Percentiles rank a stretch among this genome's conserved stretches.
Conservation (phyloP, 2,113 vertebrate genomes). For the Lasiurus borealis region DNA sequence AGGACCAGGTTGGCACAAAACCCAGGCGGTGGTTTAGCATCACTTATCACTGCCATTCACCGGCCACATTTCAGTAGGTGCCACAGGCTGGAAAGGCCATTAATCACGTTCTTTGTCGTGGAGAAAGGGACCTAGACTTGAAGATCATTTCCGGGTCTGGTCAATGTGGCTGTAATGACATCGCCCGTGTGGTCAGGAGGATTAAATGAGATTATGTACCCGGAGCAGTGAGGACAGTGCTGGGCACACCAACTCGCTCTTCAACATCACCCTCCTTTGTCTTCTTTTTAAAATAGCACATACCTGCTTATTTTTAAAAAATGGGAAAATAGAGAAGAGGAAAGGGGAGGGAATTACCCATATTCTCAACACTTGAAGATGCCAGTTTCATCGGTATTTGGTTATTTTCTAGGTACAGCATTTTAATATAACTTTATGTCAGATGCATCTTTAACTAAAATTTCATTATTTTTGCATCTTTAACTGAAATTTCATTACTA, state of each 20-base stretch:
- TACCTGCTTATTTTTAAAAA: neutral
- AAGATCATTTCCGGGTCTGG: neutral
- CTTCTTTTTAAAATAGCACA: neutral
- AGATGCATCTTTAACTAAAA: neutral
- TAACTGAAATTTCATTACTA: neutral
- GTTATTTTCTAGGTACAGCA: neutral
- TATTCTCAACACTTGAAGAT: neutral
- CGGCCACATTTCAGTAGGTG: accelerated
- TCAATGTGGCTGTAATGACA: neutral
- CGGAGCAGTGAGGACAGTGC: neutral
- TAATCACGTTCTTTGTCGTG: neutral
- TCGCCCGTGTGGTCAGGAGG: neutral
- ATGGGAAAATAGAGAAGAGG: neutral
- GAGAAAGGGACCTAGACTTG: conserved; percentile 40
- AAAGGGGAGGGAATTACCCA: neutral
- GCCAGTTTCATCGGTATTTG: neutral
- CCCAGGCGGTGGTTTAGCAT: neutral
- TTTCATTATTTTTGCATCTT: neutral
- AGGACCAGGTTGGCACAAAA: neutral
- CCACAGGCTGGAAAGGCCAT: neutral
- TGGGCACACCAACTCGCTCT: neutral
- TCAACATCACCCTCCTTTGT: neutral
- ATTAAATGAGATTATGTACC: neutral
- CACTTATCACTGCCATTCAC: neutral
- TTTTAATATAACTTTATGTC: neutral